Conservation (phyloP, 2,113 vertebrate genomes). For the Ptyas mucosa region DNA sequence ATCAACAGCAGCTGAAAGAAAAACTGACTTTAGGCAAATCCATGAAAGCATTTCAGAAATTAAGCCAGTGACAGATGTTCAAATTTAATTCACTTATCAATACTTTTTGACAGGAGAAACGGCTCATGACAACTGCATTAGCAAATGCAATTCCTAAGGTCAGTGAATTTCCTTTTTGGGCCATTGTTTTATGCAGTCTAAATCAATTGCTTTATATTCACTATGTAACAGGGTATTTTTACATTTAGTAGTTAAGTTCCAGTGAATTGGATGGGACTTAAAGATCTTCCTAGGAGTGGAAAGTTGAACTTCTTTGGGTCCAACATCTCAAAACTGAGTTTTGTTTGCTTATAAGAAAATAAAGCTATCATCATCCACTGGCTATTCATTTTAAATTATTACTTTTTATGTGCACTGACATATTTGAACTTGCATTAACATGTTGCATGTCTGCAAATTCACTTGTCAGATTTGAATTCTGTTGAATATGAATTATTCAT, state of each 20-base stretch:
- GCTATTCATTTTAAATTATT: not conserved
- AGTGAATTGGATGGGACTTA: not conserved
- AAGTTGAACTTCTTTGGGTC: not conserved
- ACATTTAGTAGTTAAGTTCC: not conserved
- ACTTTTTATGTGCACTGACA: not conserved
- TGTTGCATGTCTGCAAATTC: not conserved
- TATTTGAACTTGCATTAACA: not conserved
- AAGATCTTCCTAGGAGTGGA: not conserved
- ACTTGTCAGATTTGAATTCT: not conserved
- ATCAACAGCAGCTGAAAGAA: not conserved
- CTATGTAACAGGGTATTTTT: not conserved
- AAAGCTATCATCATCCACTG: not conserved
- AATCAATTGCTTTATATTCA: not conserved
- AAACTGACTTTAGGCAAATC: not conserved
- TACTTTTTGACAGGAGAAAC: not conserved
- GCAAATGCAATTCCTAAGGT: constrained; percentile 1
- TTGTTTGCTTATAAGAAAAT: not conserved
- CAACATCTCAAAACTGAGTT: not conserved
- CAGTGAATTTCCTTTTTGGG: not conserved
- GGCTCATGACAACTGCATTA: not conserved
- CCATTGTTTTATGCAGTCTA: not conserved
- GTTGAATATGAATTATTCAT: not conserved
- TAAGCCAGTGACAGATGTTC: not conserved
- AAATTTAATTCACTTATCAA: not conserved
- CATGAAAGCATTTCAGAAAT: not conserved